These are phyloP conservation scores for Hanleya hanleyi DNA, from an alignment of 2,888 invertebrate genomes.

Conservation along the genomic window DNA sequence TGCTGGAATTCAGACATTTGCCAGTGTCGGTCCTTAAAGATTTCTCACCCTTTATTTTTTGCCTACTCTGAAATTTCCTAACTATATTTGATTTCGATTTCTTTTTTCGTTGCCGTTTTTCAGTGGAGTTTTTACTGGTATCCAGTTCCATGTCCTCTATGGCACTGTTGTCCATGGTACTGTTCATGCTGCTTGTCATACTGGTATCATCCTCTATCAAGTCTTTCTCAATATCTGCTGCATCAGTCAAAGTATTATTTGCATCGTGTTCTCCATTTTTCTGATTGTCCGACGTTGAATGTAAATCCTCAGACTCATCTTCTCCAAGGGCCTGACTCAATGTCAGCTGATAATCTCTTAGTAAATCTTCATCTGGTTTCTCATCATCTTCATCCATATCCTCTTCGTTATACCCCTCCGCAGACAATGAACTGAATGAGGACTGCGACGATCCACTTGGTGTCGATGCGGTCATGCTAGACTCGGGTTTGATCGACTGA, in stretches of 20 bases:
- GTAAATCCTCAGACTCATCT: conserved; percentile 31
- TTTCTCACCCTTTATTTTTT: conserved; percentile 1
- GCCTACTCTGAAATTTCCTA: background rate
- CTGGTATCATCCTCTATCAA: background rate
- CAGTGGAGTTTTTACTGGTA: background rate
- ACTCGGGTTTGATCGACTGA: conserved; percentile 49
- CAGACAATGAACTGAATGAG: conserved; percentile 53
- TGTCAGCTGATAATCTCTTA: conserved; percentile 56
- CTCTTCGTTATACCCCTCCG: conserved; percentile 48
- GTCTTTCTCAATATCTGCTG: background rate
- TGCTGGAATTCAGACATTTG: background rate
- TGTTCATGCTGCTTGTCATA: background rate
- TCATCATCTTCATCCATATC: conserved; percentile 46
- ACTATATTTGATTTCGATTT: conserved; percentile 6
- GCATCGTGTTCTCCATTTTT: background rate
- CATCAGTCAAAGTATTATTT: background rate
- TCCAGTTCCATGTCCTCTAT: background rate
- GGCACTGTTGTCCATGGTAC: conserved; percentile 32
- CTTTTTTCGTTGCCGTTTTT: background rate
- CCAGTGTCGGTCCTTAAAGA: background rate
- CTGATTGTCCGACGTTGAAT: background rate
- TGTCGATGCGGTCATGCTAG: conserved; percentile 62
- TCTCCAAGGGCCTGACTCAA: conserved; percentile 55
- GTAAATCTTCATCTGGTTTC: conserved; percentile 56
- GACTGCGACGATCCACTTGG: conserved; percentile 56